Percentiles rank a stretch among this genome's conserved stretches.
Evolutionary conservation across 2,797 vertebrate species (phyloP).

Genomic region (Lagorchestes hirsutus): DNA sequence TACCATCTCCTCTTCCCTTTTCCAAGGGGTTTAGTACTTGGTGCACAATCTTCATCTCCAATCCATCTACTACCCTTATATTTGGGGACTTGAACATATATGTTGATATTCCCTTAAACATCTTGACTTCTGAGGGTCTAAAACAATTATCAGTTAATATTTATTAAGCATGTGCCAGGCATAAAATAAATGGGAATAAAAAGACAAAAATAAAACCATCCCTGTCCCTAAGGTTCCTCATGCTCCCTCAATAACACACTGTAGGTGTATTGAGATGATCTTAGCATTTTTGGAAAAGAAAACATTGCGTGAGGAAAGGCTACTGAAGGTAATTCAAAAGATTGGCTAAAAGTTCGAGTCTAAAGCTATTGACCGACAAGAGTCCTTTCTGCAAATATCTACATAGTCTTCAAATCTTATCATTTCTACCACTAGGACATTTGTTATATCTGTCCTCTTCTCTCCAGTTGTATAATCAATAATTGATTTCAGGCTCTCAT

Average conservation of each 20-base stretch:
- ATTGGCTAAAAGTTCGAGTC: neutral
- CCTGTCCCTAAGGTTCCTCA: neutral
- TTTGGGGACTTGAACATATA: neutral
- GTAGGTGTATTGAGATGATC: neutral
- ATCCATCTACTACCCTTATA: neutral
- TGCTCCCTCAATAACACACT: neutral
- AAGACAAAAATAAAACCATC: neutral
- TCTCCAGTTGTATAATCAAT: neutral
- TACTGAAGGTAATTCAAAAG: neutral
- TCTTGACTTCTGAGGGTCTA: neutral
- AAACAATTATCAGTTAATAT: neutral
- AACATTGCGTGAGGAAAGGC: neutral
- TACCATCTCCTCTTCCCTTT: neutral
- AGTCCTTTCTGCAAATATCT: neutral
- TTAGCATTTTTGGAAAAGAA: neutral
- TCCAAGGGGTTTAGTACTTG: neutral
- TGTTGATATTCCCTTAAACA: neutral
- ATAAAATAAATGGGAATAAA: neutral
- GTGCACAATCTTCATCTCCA: neutral
- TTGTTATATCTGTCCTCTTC: neutral
- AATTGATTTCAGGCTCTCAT: neutral
- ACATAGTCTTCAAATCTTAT: neutral
- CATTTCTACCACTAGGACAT: neutral
- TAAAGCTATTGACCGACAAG: neutral
- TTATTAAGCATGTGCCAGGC: neutral